phyloP scores from a whole-genome alignment of 2,113 vertebrate genomes.

The Climacteris rufus region DNA sequence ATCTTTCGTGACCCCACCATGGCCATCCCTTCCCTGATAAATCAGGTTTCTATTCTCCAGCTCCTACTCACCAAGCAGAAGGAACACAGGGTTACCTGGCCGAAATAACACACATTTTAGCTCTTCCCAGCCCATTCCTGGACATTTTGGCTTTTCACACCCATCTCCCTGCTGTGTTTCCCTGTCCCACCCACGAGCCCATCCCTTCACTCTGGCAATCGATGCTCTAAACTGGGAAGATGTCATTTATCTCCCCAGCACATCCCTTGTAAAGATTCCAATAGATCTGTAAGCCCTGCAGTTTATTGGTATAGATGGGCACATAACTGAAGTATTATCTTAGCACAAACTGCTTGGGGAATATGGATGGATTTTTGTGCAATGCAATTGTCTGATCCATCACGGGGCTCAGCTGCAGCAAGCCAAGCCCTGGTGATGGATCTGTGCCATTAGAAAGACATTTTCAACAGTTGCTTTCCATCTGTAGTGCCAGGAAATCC shows the following conservation, averaged over 20 bases:
- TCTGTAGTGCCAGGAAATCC: neutral
- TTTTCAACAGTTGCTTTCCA: neutral
- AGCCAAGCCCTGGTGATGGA: neutral
- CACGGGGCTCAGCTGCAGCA: neutral
- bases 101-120: neutral
- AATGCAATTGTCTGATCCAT: neutral
- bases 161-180: neutral
- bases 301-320: constrained; percentile 36
- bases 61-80: neutral
- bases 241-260: neutral
- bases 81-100: neutral
- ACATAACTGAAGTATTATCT: constrained; percentile 23
- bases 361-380: neutral
- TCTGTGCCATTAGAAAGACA: neutral
- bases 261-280: neutral
- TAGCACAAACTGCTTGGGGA: neutral
- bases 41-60: neutral
- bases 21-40: neutral
- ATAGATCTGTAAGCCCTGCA: neutral
- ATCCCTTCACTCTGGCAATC: neutral
- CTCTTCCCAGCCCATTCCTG: neutral
- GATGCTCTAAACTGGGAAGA: neutral
- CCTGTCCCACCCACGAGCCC: neutral
- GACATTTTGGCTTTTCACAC: neutral
- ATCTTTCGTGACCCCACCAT: neutral